phyloP scores from a whole-genome alignment of 2,113 vertebrate species.

The Danio rerio region DNA sequence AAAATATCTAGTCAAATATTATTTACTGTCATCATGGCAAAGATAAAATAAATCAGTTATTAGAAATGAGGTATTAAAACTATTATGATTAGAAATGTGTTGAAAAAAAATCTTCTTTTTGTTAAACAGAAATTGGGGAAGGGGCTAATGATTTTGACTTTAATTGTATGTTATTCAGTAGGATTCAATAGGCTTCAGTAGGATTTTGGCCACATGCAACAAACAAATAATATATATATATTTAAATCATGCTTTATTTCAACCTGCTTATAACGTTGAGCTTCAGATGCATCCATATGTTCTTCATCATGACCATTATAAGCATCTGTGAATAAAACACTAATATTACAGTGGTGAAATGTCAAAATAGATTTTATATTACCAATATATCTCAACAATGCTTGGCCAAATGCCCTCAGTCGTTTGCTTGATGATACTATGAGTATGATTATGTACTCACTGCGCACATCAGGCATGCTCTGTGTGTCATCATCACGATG shows the following conservation, averaged over 20 bases:
- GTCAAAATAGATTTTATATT: neutral
- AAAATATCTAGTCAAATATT: no score
- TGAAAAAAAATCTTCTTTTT: no score
- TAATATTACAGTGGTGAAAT: neutral
- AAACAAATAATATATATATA: no score
- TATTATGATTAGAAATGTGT: no score
- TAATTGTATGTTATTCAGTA: no score
- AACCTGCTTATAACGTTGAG: conserved; percentile 80
- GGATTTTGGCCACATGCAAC: no score
- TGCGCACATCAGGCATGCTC: conserved; percentile 76
- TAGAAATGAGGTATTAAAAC: no score
- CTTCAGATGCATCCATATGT: conserved; percentile 67
- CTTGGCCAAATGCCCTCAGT: conserved; percentile 16
- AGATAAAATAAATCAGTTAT: no score
- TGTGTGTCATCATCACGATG: conserved; percentile 76
- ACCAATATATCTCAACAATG: neutral
- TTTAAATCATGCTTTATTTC: neutral
- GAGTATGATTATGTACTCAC: conserved; percentile 66
- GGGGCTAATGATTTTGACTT: no score
- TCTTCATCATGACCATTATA: conserved; percentile 74
- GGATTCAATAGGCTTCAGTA: no score
- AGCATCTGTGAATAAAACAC: conserved; percentile 57
- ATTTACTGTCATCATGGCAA: no score
- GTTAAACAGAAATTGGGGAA: no score
- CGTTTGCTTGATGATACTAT: neutral